Evolutionary conservation across 2,113 vertebrate species (phyloP), one percentile per base, ranked within the genome.

Genomic region (Aphelocoma coerulescens): DNA sequence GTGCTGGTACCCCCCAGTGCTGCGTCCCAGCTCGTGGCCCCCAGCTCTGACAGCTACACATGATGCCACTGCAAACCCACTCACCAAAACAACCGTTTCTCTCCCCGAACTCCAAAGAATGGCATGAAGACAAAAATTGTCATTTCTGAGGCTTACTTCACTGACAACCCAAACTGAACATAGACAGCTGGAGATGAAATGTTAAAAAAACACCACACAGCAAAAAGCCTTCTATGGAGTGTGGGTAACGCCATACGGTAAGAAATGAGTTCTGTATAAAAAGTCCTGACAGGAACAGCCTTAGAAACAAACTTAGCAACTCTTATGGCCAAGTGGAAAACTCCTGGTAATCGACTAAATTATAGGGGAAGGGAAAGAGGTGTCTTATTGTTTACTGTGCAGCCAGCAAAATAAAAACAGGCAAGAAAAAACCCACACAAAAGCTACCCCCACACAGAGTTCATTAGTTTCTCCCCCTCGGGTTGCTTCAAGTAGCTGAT

Each of bases 41-140:
- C 21, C 7, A 2, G 33, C 48, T 59, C 58, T 1, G 3, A 46
- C 57, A 77, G 28, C 61, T 26, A 8, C 3, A 0, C 0, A 0
- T 3, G 26, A 46, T 23, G 9, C 26, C 18, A 18, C 66, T 10
- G 7, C 46, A 92, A 91, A 76, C 11, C 82, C 52, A 22, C 23
- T 39, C 41, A 14, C 41, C 2, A 1, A 32, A 49, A 68, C 48
- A 33, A 30, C 6, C 1, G 0, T 6, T 73, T 63, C 35, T 12
- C 52, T 43, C 43, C 39, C 59, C 2, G 13, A 54, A 51, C 61
- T 35, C 66, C 61, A 37, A 54, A 75, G 16, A 68, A 35, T 5
- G 5, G 3, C 16, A 5, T 2, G 3, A 82, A 43, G 35, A 33
- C 23, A 73, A 57, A 65, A 46, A 8, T 18, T 13, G 3, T 27